phyloP scores from a whole-genome alignment of 2,888 invertebrate genomes.

The Allophyes oxyacanthae region DNA sequence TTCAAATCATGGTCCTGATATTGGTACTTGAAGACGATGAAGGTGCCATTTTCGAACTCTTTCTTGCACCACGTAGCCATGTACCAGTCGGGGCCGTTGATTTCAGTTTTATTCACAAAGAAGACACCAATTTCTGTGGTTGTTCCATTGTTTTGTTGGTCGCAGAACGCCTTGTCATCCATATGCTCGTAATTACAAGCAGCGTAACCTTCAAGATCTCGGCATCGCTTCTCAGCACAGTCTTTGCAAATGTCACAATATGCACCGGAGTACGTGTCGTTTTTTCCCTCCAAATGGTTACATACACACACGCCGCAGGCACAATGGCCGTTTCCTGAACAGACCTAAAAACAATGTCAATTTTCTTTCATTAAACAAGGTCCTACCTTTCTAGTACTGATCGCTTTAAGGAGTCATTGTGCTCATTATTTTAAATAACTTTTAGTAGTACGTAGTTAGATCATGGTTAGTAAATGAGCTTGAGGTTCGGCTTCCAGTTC shows the following conservation, averaged over 20 bases:
- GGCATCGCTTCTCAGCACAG: slow-evolving; percentile 91
- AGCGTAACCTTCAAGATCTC: slow-evolving; percentile 92
- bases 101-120: slow-evolving; percentile 65
- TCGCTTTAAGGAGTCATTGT: too few relatives aligned
- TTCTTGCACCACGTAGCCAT: slow-evolving; percentile 70
- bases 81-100: slow-evolving; percentile 59
- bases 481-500: too few relatives aligned
- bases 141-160: slow-evolving; percentile 52
- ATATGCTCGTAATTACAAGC: slow-evolving; percentile 83
- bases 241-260: slow-evolving; percentile 93
- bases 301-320: slow-evolving; percentile 92
- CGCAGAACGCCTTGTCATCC: slow-evolving; percentile 58
- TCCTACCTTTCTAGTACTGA: too few relatives aligned
- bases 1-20: slow-evolving; percentile 60
- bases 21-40: slow-evolving; percentile 71
- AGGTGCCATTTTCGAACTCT: slow-evolving; percentile 60
- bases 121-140: slow-evolving; percentile 48
- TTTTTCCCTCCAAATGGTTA: slow-evolving; percentile 67
- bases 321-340: slow-evolving; percentile 90
- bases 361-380: too few relatives aligned
- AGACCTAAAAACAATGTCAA: slow-evolving; percentile 65
- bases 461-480: too few relatives aligned
- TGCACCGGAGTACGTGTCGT: slow-evolving; percentile 85
- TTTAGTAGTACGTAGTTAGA: too few relatives aligned
- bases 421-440: too few relatives aligned